A percentile compares a stretch with the other conserved stretches of the same genome.
phyloP scores from a whole-genome alignment of 2,113 vertebrate genomes.

The Drymodes brunneopygia region DNA sequence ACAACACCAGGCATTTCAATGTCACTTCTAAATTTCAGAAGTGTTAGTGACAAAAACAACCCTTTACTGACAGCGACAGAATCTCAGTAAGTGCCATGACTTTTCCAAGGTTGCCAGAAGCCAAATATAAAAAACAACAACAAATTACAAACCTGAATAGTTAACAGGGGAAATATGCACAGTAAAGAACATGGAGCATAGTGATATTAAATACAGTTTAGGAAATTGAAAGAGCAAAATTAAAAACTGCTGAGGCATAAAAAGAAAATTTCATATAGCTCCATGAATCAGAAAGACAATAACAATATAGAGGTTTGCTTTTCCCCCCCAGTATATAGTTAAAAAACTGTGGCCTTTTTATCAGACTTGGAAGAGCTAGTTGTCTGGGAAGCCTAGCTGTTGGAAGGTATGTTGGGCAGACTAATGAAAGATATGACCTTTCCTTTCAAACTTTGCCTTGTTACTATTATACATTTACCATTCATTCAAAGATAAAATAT shows the following conservation, averaged over 20 bases:
- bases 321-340: not conserved
- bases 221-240: slow-evolving; percentile 63
- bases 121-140: not conserved
- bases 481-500: not conserved
- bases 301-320: not conserved
- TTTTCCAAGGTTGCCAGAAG: not conserved
- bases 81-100: not conserved
- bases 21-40: not conserved
- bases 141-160: not conserved
- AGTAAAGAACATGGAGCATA: slow-evolving; percentile 38
- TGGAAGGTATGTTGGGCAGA: not conserved
- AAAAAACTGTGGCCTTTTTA: not conserved
- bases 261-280: slow-evolving; percentile 43
- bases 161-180: slow-evolving; percentile 8
- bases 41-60: not conserved
- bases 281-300: slow-evolving; percentile 35
- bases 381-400: not conserved
- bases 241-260: slow-evolving; percentile 69
- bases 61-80: not conserved
- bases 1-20: not conserved
- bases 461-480: not conserved
- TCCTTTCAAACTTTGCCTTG: not conserved
- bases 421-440: not conserved
- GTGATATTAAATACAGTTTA: slow-evolving; percentile 63
- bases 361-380: not conserved